Base-by-base conservation (phyloP, 2,888 invertebrate genomes). In the Dynastes maya region DNA sequence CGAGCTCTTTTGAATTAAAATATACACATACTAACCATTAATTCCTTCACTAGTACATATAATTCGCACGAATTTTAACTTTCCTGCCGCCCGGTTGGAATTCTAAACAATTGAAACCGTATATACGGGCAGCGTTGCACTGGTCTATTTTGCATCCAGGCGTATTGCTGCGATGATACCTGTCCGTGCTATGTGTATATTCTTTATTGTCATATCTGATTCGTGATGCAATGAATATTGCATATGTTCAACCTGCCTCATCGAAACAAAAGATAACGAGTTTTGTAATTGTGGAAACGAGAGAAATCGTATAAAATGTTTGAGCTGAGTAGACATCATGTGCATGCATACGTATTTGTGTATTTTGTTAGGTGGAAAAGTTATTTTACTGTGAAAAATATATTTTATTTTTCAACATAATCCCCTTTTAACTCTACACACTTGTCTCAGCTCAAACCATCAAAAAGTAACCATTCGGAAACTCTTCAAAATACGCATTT, bases 221-320 rank as follows among this genome's bases (percentile, higher is more conserved):
- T 58, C 55, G 55, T 58, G 55, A 58, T 58, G 55, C 55, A 58
- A 58, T 58, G 55, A 22, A 58, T 58, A 58, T 58, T 58, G 27
- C 55, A 58, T 58, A 22, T 58, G 22, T 58, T 27, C 55, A 58
- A 58, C 22, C 55, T 22, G 55, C n/a, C 55, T 22, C 55, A 1
- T 22, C n/a, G 55, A 16, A 58, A 58, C 55, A 58, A 58, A 58
- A 58, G 55, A 58, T 58, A 58, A 58, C 55, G 55, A 58, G 55
- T 58, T 58, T 58, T 58, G 55, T 27, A 58, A 58, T 58, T 58
- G 55, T 58, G 55, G 55, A 58, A 58, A 58, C 55, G 55, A 9
- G 55, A 8, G 55, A 22, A 58, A 58, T 55, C 22, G 22, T 27
- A 4, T 55, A 55, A 55, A 55, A 22, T 16, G 55, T 22, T 55